Evolutionary conservation across 2,113 vertebrate species (phyloP).

Genomic region (Nothocercus nigrocapillus): DNA sequence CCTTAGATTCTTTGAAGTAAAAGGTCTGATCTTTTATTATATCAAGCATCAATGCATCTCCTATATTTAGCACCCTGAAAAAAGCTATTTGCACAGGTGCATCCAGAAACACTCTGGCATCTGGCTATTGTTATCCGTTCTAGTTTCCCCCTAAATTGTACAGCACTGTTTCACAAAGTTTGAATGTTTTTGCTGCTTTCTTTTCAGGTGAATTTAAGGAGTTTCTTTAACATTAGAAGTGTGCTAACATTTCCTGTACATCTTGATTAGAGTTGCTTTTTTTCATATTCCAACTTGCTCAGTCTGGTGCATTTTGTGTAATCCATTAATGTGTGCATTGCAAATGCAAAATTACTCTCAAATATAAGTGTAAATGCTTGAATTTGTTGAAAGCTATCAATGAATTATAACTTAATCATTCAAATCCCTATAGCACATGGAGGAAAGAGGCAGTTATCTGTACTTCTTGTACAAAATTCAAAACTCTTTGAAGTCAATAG

Average conservation of each 20-base stretch:
- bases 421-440: background rate
- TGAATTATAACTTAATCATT: background rate
- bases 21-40: constrained; percentile 58
- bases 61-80: constrained; percentile 59
- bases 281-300: background rate
- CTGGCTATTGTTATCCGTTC: background rate
- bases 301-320: background rate
- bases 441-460: background rate
- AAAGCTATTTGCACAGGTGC: constrained; percentile 47
- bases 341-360: background rate
- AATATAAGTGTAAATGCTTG: constrained; percentile 11
- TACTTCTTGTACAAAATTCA: background rate
- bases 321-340: background rate
- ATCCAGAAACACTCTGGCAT: background rate
- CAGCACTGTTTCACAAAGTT: background rate
- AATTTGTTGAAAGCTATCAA: background rate
- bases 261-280: background rate
- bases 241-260: background rate
- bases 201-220: background rate
- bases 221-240: background rate
- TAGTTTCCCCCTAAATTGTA: background rate
- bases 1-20: constrained; percentile 42
- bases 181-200: background rate
- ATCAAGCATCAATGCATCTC: background rate
- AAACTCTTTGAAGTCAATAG: background rate